Evolutionary conservation across 2,888 invertebrate species (phyloP), one percentile per base, ranked within the genome.

Genomic region (Drosophila neotestacea): DNA sequence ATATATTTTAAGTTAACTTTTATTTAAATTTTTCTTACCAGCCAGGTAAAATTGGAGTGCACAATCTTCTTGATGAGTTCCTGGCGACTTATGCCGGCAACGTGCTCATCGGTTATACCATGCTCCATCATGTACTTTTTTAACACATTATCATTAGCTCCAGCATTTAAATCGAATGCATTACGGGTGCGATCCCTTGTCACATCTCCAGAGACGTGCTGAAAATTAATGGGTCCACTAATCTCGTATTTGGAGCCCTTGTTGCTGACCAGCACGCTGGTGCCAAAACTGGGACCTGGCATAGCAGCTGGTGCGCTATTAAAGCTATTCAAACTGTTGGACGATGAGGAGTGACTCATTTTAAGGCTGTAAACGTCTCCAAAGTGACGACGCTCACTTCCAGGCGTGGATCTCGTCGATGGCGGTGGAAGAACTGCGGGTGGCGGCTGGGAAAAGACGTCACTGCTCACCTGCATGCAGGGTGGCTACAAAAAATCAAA

Each of bases 121-220:
- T 78, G 82, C 69, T 91, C 91, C 54, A 91, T 89, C 89, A 91
- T 88, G 50, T 91, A 91, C 64, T 91, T 91, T 50, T 84, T 85
- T 9, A 91, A 54, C 2, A 85, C 88, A 59, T 91, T 91, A 38
- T 91, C 91, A 41, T 81, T 90, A 41, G 66, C 30, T 2, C 77
- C 74, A 1, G 78, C 71, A 22, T 56, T 82, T 28, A 91, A 62
- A 41, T 91, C 91, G 34, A 91, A 91, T 0, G 91, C 90, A 50
- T 91, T 91, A 28, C 88, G 83, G 0, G 91, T 91, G 41, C 90
- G 85, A 68, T 91, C 91, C 4, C 91, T 75, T 0, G 90, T 90
- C 52, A 91, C 86, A 64, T 91, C 91, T 0, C 91, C 91, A 2
- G 90, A 73, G 4, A 91, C 68, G 44, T 91, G 91, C 27, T 85